Evolutionary conservation across 2,888 invertebrate genomes (phyloP), one percentile per base, ranked within the genome.

Genomic region (Tuta absoluta): DNA sequence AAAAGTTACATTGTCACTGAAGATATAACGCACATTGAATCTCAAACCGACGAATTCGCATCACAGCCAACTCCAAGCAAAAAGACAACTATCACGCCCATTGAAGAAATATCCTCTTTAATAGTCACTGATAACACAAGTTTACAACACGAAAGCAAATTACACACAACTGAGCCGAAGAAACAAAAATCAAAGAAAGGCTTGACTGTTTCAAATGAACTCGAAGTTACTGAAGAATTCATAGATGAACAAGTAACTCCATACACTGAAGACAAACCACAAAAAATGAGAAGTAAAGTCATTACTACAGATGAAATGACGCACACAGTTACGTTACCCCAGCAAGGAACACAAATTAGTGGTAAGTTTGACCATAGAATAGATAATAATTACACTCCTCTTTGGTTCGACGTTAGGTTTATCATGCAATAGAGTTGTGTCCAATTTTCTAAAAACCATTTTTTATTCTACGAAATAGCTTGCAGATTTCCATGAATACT

Each of bases 101-200:
- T 81, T 63, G 79, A 78, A 70, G 79, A 78, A 70, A 72, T 84
- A 63, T 79, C 81, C 71, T 85, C 90, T 24, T 73, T 89, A 66
- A 75, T 87, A 65, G 74, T 89, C 66, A 86, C 86, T 66, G 86
- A 92, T 71, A 86, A 81, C 65, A 76, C 79, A 60, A 78, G 80
- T 67, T 69, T 89, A 37, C 85, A 87, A 77, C 83, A 80, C 71
- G 92, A 92, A 83, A 80, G 81, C 61, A 80, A 84, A 65, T 77
- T 92, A 68, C 65, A 72, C 67, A 68, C 83, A 74, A 72, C 69
- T 65, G 70, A 78, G 76, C 80, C 82, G 37, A 79, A 77, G 68
- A 71, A 79, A 76, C 84, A 84, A 75, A 82, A 76, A 66, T 70
- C 82, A 65, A 79, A 68, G 45, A 75, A 87, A 74, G 76, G 75